phyloP scores from a whole-genome alignment of 2,113 vertebrate genomes.

The Scolopax mira region DNA sequence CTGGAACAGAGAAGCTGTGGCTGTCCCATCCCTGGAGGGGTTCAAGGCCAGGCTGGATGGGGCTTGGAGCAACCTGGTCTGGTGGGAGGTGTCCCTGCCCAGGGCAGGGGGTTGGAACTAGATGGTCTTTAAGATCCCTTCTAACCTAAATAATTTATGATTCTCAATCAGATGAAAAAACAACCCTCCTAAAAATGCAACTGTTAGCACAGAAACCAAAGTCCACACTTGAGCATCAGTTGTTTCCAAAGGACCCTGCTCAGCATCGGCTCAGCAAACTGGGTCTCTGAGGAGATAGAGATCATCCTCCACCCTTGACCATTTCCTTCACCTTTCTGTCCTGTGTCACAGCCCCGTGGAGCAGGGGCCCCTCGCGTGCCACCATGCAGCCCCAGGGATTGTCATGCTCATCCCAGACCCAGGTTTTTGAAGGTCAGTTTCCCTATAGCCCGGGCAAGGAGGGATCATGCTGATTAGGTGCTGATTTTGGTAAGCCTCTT shows the following conservation, averaged over 20 bases:
- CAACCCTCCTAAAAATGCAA: not conserved
- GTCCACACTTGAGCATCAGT: not conserved
- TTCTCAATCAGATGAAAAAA: not conserved
- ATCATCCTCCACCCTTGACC: not conserved
- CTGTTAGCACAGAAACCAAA: not conserved
- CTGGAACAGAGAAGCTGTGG: not conserved
- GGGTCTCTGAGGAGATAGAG: not conserved
- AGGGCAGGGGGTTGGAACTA: not conserved
- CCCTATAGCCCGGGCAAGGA: conserved; percentile 3
- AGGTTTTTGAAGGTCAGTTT: conserved; percentile 38
- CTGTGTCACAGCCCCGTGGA: accelerated
- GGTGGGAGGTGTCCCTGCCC: not conserved
- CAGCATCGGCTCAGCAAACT: not conserved
- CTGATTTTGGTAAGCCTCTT: conserved; percentile 27
- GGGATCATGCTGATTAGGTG: conserved; percentile 45
- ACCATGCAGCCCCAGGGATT: not conserved
- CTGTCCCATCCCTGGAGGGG: not conserved
- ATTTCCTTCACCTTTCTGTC: not conserved
- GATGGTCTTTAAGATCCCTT: not conserved
- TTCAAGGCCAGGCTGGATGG: not conserved
- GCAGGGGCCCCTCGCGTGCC: accelerated
- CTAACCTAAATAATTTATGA: not conserved
- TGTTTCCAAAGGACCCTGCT: not conserved
- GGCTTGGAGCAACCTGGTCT: not conserved
- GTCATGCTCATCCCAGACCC: not conserved